Base-by-base conservation (phyloP, 2,113 vertebrate genomes). In the Vulpes lagopus region DNA sequence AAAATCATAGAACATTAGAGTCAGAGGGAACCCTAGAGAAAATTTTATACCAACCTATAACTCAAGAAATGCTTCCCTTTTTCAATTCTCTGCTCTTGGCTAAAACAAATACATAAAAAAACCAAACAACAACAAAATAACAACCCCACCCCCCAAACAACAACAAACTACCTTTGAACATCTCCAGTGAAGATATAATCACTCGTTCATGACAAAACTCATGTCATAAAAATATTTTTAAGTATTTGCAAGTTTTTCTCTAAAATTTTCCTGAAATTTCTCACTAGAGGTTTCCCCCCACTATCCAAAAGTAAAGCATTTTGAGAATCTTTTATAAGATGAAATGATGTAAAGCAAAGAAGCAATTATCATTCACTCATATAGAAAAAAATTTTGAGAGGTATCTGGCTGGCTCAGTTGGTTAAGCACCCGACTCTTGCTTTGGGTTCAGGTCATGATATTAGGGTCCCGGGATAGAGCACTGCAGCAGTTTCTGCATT, bases 261-360 rank as follows among this genome's bases (percentile, higher is more conserved):
- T 62, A 89, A 69, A 69, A 65, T 53, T 91, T 92, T 86, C 35
- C 19, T 57, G 30, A 64, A 92, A 86, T 89, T 82, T 87, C 38
- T 60, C 4, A 43, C 7, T 78, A 17, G 69, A 74, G 71, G 20
- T 74, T 43, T 74, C 35, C 35, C 35, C 35, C 10, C 43, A 5
- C 35, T 74, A 14, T 11, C 71, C 19, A 43, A 74, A 74, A 43
- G 35, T 22, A 74, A 35, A 43, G 22, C 5, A 4, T 74, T 22
- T 38, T 3, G 3, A 69, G 17, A 69, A 69, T 20, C 57, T 60
- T 60, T 65, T 43, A 43, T 43, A 43, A 43, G 43, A 43, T 43
- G 43, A 43, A 8, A 43, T 43, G 43, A 43, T 43, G 7, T 43
- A 43, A 43, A 43, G 43, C 6, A 43, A 43, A 43, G 43, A 43